A percentile compares a stretch with the other conserved stretches of the same genome.
These are phyloP conservation scores for Eublepharis macularius DNA, from an alignment of 2,113 vertebrate genomes.

Conservation along the genomic window DNA sequence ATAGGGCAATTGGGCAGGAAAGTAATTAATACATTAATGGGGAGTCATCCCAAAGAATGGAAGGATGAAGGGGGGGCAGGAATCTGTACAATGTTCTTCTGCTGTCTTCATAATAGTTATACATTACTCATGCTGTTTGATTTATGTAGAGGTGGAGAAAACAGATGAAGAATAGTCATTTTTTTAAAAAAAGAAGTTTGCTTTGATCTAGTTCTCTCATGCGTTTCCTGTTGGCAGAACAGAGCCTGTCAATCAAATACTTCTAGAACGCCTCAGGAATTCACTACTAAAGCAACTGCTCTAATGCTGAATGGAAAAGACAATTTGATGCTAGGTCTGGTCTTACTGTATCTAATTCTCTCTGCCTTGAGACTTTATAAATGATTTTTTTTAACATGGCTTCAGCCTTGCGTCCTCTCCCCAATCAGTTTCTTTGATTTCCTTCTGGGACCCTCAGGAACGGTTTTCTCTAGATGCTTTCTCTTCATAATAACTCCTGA, in stretches of 20 bases:
- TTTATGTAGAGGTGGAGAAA: background rate
- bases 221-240: background rate
- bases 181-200: background rate
- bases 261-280: background rate
- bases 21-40: background rate
- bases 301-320: background rate
- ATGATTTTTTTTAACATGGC: background rate
- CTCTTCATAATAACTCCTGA: background rate
- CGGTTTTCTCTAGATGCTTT: background rate
- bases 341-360: background rate
- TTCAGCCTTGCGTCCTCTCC: background rate
- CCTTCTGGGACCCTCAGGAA: background rate
- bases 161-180: background rate
- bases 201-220: background rate
- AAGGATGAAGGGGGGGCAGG: background rate
- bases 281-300: background rate
- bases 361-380: background rate
- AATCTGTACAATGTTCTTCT: conserved; percentile 2
- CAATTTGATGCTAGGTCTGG: background rate
- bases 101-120: background rate
- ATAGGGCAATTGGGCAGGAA: background rate
- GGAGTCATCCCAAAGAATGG: background rate
- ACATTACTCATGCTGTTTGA: background rate
- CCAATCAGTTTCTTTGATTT: conserved; percentile 15
- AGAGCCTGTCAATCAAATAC: background rate